Evolutionary conservation across 2,113 vertebrate species (phyloP).

Genomic region (Abramis brama): DNA sequence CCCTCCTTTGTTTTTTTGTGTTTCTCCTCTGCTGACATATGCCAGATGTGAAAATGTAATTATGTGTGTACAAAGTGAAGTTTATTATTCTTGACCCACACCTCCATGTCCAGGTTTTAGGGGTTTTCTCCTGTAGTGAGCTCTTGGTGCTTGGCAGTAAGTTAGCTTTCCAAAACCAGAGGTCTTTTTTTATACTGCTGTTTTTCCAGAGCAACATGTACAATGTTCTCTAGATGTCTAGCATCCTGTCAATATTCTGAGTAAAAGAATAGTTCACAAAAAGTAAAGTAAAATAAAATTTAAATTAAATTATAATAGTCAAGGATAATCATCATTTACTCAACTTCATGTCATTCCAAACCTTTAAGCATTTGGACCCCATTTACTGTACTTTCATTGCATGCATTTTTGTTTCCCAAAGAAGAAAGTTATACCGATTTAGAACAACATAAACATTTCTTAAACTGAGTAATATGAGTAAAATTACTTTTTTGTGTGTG

Average conservation of each 20-base stretch:
- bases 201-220: background rate
- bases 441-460: background rate
- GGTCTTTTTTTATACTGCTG: background rate
- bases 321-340: too few species aligned
- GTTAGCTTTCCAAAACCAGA: background rate
- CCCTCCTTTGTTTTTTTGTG: background rate
- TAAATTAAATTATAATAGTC: too few species aligned
- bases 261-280: too few species aligned
- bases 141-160: background rate
- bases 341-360: background rate
- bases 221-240: background rate
- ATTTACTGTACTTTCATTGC: too few species aligned
- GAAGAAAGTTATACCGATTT: background rate
- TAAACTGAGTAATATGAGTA: too few species aligned
- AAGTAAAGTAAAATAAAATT: background rate
- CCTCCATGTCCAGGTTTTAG: background rate
- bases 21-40: background rate
- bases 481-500: too few species aligned
- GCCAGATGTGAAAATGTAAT: conserved; percentile 10
- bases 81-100: conserved; percentile 31
- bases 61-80: conserved; percentile 3
- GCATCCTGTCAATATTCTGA: background rate
- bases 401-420: background rate
- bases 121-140: background rate
- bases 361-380: background rate